These are phyloP conservation scores for Amblyopsis hoosieri DNA, from an alignment of 2,797 vertebrate species.

Conservation along the genomic window DNA sequence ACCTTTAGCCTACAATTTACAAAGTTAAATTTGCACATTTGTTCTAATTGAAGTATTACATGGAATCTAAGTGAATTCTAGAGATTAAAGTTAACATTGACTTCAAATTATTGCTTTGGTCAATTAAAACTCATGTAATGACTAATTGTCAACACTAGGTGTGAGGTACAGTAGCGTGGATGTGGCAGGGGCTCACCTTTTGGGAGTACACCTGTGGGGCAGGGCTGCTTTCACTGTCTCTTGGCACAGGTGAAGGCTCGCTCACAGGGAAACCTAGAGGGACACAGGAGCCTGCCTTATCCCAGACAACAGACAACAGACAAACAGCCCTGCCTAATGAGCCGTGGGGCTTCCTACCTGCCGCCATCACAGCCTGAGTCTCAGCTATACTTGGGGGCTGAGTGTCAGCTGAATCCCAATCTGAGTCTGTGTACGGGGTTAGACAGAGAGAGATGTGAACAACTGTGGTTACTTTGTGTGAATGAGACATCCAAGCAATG, in stretches of 20 bases:
- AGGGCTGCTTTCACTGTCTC: conserved; percentile 14
- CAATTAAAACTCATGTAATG: too few species aligned
- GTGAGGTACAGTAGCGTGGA: not conserved
- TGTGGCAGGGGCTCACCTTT: conserved; percentile 56
- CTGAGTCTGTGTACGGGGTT: conserved; percentile 60
- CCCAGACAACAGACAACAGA: conserved; percentile 4
- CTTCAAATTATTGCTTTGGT: too few species aligned
- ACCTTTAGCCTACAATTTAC: too few species aligned
- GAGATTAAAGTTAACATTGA: too few species aligned
- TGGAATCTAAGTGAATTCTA: too few species aligned
- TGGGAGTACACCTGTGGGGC: conserved; percentile 39
- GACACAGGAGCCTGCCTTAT: conserved; percentile 17
- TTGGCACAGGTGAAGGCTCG: conserved; percentile 18
- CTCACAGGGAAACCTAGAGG: conserved; percentile 36
- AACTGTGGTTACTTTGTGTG: not conserved
- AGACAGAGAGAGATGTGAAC: not conserved
- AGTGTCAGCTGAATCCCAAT: conserved; percentile 62
- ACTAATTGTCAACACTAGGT: not conserved
- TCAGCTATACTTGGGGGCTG: conserved; percentile 47
- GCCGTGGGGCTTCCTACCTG: conserved; percentile 48
- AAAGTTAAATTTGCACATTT: too few species aligned
- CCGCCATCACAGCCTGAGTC: conserved; percentile 27
- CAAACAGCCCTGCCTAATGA: conserved; percentile 13
- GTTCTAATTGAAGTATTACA: too few species aligned
- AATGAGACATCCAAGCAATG: too few species aligned